These are phyloP conservation scores for Idris sp. DNA, from an alignment of 1,140 invertebrate genomes.

Conservation along the genomic window DNA sequence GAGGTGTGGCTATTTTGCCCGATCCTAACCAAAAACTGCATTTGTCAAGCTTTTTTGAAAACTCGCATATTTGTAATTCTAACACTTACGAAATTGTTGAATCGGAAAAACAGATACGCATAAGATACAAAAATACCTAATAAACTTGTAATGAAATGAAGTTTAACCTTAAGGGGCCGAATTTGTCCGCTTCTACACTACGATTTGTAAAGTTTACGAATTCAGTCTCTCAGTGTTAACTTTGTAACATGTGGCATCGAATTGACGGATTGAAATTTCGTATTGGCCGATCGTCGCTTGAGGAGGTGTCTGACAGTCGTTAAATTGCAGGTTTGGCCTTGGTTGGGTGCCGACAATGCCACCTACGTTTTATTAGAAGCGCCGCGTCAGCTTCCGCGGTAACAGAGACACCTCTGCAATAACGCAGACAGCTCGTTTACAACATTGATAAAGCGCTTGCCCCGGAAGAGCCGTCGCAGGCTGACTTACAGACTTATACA, in stretches of 20 bases:
- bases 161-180: too few species aligned
- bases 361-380: constrained; percentile 74
- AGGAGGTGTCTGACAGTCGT: constrained; percentile 39
- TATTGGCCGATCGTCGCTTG: constrained; percentile 31
- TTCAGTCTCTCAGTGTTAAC: too few species aligned
- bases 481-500: constrained; percentile 54
- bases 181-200: too few species aligned
- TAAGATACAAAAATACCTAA: too few species aligned
- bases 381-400: constrained; percentile 73
- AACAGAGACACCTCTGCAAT: constrained; percentile 73
- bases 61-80: too few species aligned
- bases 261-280: constrained; percentile 43
- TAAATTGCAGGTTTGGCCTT: constrained; percentile 44
- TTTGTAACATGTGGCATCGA: constrained; percentile 18
- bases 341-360: constrained; percentile 57
- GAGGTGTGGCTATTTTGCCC: too few species aligned
- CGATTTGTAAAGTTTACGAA: too few species aligned
- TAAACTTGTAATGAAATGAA: too few species aligned
- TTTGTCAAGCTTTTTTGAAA: too few species aligned
- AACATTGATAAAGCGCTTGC: constrained; percentile 73
- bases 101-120: too few species aligned
- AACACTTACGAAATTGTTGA: too few species aligned
- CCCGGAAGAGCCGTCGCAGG: constrained; percentile 45
- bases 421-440: constrained; percentile 75
- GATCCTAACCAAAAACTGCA: too few species aligned